These are phyloP conservation scores for Stenoptilia bipunctidactyla DNA, from an alignment of 2,888 invertebrate genomes.

Conservation along the genomic window DNA sequence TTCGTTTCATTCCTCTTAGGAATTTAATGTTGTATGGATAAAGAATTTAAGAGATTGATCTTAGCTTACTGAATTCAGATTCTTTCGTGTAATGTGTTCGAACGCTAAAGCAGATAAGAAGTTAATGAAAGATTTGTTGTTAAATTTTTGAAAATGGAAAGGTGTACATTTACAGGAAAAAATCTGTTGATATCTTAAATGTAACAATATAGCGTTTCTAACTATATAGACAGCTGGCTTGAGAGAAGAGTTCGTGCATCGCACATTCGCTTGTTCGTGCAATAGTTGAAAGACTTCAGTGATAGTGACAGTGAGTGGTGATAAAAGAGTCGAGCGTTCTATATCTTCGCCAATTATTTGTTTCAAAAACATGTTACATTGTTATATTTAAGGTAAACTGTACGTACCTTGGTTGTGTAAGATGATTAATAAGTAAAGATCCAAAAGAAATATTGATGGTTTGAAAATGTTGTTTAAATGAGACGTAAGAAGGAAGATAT, in stretches of 20 bases:
- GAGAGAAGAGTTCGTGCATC: conserved; percentile 68
- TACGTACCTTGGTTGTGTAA: conserved; percentile 32
- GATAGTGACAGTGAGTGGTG: conserved; percentile 60
- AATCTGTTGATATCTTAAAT: conserved; percentile 46
- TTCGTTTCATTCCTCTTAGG: conserved; percentile 70
- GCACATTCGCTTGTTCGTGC: conserved; percentile 70
- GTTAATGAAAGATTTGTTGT: too few species aligned
- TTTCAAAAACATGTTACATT: conserved; percentile 17
- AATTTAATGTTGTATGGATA: conserved; percentile 50
- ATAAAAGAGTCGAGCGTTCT: conserved; percentile 55
- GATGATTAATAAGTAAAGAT: conserved; percentile 7
- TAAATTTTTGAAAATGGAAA: too few species aligned
- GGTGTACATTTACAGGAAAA: conserved; percentile 34
- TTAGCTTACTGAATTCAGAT: conserved; percentile 51
- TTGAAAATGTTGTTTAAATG: neutral
- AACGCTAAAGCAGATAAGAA: too few species aligned
- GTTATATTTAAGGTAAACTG: conserved; percentile 15
- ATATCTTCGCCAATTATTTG: conserved; percentile 47
- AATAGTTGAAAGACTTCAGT: conserved; percentile 58
- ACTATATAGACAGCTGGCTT: conserved; percentile 67
- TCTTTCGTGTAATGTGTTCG: conserved; percentile 43
- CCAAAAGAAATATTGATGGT: too few species aligned
- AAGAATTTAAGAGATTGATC: conserved; percentile 47
- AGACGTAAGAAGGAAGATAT: conserved; percentile 45
- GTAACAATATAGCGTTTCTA: conserved; percentile 65